These are phyloP conservation scores for Luehdorfia chinensis DNA, from an alignment of 1,140 invertebrate species.

Conservation along the genomic window DNA sequence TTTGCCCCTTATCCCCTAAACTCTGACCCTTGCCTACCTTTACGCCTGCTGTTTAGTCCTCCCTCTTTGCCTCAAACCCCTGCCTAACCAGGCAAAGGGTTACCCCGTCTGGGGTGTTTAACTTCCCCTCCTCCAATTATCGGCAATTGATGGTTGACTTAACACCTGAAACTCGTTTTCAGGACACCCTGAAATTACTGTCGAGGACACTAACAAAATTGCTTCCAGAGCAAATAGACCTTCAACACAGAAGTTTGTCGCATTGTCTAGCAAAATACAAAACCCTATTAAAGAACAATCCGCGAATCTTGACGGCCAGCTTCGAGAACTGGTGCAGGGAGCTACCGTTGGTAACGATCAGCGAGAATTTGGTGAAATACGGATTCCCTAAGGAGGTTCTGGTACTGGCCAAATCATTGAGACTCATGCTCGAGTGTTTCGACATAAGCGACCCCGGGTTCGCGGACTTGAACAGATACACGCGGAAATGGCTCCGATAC, in stretches of 20 bases:
- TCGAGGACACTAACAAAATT: conserved; percentile 14
- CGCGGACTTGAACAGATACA: not conserved
- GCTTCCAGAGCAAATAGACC: conserved; percentile 12
- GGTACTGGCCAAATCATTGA: not conserved
- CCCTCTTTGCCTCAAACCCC: no score
- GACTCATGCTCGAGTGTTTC: not conserved
- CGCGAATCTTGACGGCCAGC: not conserved
- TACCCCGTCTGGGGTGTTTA: no score
- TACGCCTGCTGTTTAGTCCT: no score
- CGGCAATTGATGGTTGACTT: no score
- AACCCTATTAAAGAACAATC: not conserved
- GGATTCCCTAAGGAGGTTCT: not conserved
- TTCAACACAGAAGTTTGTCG: conserved; percentile 7
- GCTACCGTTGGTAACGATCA: not conserved
- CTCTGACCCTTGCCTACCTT: no score
- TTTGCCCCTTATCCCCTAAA: no score
- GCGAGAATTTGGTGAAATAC: not conserved
- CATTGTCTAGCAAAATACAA: conserved; percentile 14
- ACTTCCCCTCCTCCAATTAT: no score
- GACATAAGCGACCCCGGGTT: not conserved
- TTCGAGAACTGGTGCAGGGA: conserved; percentile 4
- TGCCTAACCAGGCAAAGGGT: no score
- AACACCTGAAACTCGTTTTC: no score
- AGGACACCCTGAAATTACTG: conserved; percentile 19
- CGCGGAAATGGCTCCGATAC: not conserved